These are phyloP conservation scores for Nestor notabilis DNA, from an alignment of 2,113 vertebrate species.

Conservation along the genomic window DNA sequence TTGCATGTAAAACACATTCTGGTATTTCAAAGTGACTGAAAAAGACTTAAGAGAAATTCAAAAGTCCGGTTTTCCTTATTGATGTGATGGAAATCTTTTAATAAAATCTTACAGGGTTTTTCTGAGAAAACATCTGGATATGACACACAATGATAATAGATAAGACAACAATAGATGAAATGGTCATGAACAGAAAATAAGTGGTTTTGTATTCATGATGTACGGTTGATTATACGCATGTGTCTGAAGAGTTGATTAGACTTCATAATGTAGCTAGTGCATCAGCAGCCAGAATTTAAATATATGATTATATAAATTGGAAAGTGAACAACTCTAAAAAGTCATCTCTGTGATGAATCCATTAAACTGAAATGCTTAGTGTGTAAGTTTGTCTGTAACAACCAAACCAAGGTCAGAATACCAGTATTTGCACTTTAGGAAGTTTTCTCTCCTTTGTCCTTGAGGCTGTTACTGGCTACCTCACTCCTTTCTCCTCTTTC, in stretches of 20 bases:
- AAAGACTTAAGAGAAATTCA: not conserved
- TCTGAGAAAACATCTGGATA: not conserved
- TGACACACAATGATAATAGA: not conserved
- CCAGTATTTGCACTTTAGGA: not conserved
- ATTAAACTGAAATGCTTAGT: not conserved
- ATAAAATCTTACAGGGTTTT: not conserved
- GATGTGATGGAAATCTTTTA: not conserved
- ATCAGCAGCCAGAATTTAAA: conserved; percentile 8
- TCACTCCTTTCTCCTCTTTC: not conserved
- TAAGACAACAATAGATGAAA: not conserved
- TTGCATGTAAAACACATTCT: not conserved
- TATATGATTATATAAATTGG: conserved; percentile 12
- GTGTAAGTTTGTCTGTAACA: not conserved
- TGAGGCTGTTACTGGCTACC: not conserved
- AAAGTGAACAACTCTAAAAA: not conserved
- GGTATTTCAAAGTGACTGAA: not conserved
- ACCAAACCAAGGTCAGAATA: not conserved
- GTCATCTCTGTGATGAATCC: not conserved
- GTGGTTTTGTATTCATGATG: not conserved
- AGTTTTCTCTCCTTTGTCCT: not conserved
- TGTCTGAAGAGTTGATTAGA: conserved; percentile 12
- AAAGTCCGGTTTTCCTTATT: not conserved
- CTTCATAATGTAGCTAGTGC: not conserved
- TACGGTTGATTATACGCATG: not conserved
- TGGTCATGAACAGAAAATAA: not conserved